Percentiles rank a stretch among this genome's conserved stretches.
phyloP scores from a whole-genome alignment of 2,797 vertebrate genomes.

The Anabas testudineus region DNA sequence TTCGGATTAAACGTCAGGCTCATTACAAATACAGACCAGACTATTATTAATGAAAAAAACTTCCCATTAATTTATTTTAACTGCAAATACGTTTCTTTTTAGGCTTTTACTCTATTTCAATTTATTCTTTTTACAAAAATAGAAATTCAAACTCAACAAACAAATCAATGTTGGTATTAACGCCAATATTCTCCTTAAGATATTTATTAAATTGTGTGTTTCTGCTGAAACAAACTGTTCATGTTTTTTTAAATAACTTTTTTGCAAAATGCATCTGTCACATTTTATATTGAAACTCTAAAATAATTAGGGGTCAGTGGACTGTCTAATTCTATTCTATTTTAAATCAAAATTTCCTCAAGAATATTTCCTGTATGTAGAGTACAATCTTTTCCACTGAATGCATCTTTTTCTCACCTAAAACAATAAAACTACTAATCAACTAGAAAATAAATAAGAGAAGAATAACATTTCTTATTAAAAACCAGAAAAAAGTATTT shows the following conservation, averaged over 20 bases:
- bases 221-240: background rate
- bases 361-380: constrained; percentile 4
- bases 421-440: constrained; percentile 7
- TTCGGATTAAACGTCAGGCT: background rate
- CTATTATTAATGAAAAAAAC: background rate
- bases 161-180: background rate
- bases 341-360: background rate
- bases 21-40: background rate
- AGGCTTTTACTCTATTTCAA: background rate
- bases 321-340: constrained; percentile 15
- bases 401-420: background rate
- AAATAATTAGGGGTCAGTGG: background rate
- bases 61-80: background rate
- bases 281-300: background rate
- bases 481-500: constrained; percentile 18
- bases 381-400: background rate
- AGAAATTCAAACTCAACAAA: constrained; percentile 1
- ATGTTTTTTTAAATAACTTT: background rate
- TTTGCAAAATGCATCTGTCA: background rate
- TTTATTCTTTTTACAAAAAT: no score
- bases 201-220: background rate
- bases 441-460: background rate
- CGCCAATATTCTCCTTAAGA: background rate
- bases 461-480: constrained; percentile 1
- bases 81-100: no score